Evolutionary conservation across 2,888 invertebrate species (phyloP), one percentile per base, ranked within the genome.

Genomic region (Tiphia femorata): DNA sequence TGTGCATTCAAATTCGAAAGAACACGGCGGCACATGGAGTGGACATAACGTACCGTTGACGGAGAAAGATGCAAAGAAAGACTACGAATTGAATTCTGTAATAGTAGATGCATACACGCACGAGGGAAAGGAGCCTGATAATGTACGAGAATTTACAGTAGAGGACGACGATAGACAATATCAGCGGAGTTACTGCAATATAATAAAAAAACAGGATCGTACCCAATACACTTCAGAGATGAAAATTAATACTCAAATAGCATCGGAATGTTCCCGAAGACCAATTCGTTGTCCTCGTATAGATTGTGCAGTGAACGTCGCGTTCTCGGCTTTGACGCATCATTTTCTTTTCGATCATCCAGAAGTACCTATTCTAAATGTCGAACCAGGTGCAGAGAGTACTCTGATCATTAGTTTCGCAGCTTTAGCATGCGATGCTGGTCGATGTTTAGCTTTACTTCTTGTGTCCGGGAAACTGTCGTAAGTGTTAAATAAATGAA

Each of bases 341-440:
- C 88, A 88, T 73, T 88, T 88, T 60, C 79, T 85, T 53, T 87
- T 87, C 67, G 88, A 88, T 67, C 88, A 88, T 72, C 84, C 86
- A 1, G 86, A 86, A 73, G 78, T 86, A 1, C 84, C 85, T 17
- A 75, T 82, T 7, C 56, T 82, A 10, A 75, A 72, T 35, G 73
- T 82, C 21, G 79, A 80, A n/a, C 79, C 81, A 0, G 80, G 73
- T 4, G 69, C 69, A 3, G 78, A 77, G 29, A 80, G 77, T 42
- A 82, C 81, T 0, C 69, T 82, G 2, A 72, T 81, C 3, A 70
- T 82, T 25, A 75, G 77, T 29, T 80, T 76, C 16, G 72, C 70
- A 2, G 75, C 76, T 5, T 66, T 82, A 1, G 59, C 70, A 2
- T 71, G 73, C 41, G 69, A 80, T 37, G 76, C 79, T 8, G 80